Base-by-base conservation (phyloP, 2,888 invertebrate species). In the Capitulum mitella region DNA sequence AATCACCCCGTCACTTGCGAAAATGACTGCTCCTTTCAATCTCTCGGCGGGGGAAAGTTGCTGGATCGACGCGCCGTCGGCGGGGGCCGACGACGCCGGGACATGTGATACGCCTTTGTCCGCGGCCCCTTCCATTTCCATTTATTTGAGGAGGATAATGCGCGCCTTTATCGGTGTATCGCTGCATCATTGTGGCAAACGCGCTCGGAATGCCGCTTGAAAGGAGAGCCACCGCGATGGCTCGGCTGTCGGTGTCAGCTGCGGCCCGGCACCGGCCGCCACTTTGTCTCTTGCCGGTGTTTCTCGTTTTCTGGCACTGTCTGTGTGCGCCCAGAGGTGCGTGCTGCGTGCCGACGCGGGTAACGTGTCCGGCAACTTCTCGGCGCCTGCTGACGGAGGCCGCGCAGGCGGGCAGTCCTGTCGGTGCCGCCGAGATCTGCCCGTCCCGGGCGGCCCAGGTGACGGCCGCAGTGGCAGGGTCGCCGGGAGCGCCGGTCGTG, bases 81-180 rank as follows among this genome's bases (percentile, higher is more conserved):
- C 43, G 12, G 43, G 43, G 43, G 43, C 12, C 6, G 43, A 5
- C 43, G 43, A 43, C 43, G 43, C 43, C 43, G 43, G 43, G 58
- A 58, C 58, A 58, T 58, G 58, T n/a, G 58, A 58, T 58, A 26
- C 58, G 58, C 58, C 58, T 58, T 58, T 58, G 58, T 58, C 58
- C 58, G 58, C 10, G 12, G 29, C 58, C 58, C 58, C 58, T 58
- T 58, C n/a, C n/a, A 58, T 58, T 58, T 58, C 58, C 58, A 58
- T 58, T 58, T 58, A 58, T 58, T 58, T 58, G 3, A n/a, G 58
- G 58, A 26, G 58, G n/a, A 58, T 58, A 58, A 58, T 58, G 58
- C 58, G 58, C 29, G 29, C 58, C 29, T 26, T n/a, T 58, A 29
- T 29, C 58, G 58, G 10, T 58, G 26, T 58, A 29, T 29, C 58